Conservation (phyloP, 2,797 vertebrate species). For the Acanthurus tractus region DNA sequence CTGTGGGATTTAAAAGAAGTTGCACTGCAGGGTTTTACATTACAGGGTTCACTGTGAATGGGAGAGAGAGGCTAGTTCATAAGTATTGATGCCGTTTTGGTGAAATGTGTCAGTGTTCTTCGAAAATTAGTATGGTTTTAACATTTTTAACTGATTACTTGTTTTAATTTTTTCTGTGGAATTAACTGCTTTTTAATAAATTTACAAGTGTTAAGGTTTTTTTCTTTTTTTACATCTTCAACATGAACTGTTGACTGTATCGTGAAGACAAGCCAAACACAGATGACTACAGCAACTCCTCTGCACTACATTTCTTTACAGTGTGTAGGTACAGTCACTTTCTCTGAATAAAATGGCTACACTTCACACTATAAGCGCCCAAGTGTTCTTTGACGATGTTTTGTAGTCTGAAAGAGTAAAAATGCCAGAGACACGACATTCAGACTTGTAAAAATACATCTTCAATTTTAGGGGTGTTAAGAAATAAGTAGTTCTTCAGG, state of each 20-base stretch:
- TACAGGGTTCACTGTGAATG: neutral
- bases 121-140: neutral
- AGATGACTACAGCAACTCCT: neutral
- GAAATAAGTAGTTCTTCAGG: constrained; percentile 6
- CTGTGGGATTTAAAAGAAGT: neutral
- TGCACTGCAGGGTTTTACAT: constrained; percentile 7
- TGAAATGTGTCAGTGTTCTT: neutral
- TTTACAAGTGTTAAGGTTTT: neutral
- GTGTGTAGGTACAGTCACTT: neutral
- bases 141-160: neutral
- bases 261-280: neutral
- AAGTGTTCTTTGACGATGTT: constrained; percentile 7
- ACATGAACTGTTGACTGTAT: neutral
- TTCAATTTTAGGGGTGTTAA: neutral
- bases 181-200: neutral
- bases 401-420: neutral
- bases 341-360: constrained; percentile 16
- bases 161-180: neutral
- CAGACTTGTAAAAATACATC: neutral
- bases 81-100: neutral
- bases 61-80: neutral
- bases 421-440: neutral
- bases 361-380: constrained; percentile 12
- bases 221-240: neutral
- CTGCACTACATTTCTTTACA: neutral